These are phyloP conservation scores for Amniataba percoides DNA, from an alignment of 2,797 vertebrate genomes.

Conservation along the genomic window DNA sequence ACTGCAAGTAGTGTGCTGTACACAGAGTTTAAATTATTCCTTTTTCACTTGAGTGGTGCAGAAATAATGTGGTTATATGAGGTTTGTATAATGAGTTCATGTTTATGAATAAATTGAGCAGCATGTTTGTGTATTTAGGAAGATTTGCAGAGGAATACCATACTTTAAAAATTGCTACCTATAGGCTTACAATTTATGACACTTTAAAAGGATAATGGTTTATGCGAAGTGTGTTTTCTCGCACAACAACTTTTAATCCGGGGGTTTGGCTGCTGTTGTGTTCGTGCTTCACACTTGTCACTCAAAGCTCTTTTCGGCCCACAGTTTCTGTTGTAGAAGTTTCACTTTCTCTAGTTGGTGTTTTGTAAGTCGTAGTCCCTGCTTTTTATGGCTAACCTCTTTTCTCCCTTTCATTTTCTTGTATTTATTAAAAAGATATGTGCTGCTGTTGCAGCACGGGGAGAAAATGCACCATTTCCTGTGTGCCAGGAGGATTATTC, in stretches of 20 bases:
- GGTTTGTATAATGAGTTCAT: constrained; percentile 61
- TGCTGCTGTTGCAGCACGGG: background rate
- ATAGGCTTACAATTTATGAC: background rate
- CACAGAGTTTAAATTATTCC: constrained; percentile 39
- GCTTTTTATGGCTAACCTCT: background rate
- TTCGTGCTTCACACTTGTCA: background rate
- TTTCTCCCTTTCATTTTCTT: constrained; percentile 6
- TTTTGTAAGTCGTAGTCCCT: background rate
- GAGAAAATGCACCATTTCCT: constrained; percentile 11
- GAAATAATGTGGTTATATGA: constrained; percentile 51
- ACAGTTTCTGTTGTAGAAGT: background rate
- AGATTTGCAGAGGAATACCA: background rate
- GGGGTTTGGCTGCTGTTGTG: background rate
- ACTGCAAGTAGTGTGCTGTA: constrained; percentile 13
- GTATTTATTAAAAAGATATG: background rate
- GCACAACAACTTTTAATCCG: background rate
- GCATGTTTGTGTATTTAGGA: constrained; percentile 24
- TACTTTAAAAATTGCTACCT: background rate
- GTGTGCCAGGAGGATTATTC: constrained; percentile 43
- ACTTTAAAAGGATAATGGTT: background rate
- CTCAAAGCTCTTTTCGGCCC: background rate
- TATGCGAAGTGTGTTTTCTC: background rate
- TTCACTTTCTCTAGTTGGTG: background rate
- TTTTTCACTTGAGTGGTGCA: constrained; percentile 42
- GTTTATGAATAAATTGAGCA: constrained; percentile 56